Evolutionary conservation across 2,888 invertebrate genomes (phyloP), one percentile per base, ranked within the genome.

Genomic region (Subacronicta megacephala): DNA sequence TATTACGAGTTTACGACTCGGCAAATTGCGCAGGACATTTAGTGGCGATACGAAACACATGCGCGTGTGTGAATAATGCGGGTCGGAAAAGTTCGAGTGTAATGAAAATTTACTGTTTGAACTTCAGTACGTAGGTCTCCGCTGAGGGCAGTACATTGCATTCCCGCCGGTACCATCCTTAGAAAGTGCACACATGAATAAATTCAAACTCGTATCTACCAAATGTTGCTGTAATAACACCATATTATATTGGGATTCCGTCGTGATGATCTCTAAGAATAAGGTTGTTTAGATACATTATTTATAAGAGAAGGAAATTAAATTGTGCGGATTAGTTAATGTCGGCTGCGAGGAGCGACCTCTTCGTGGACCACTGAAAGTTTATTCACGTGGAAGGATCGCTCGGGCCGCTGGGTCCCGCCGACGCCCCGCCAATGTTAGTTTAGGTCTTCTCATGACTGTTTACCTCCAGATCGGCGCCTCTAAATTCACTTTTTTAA

Each of bases 101-200:
- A 83, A 84, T 81, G 76, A 85, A 82, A 77, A 81, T 84, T 80
- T 81, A 83, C 74, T 67, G 72, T 63, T 54, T 64, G 69, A 74
- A 79, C 68, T 80, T 80, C 38, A 38, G 50, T 26, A 26, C 10
- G 26, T 47, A 60, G 46, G 58, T 49, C 51, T 33, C 73, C 77
- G 26, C 53, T 12, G 72, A 69, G 77, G 61, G 54, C 47, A 61
- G 67, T 76, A 80, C 77, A 80, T 79, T 72, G 72, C 72, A 73
- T 61, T 73, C 72, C 69, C 73, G 5, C 16, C 17, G 46, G 63
- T 47, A 46, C 54, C 42, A 23, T 29, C 37, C 43, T 40, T 47
- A 52, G 23, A 54, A 41, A 41, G 35, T 26, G 33, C 43, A 36
- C 17, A 35, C 7, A 16, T 53, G 29, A 52, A 43, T 60, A 55